Evolutionary conservation across 2,888 invertebrate genomes (phyloP), one percentile per base, ranked within the genome.

Genomic region (Ceraclea dissimilis): DNA sequence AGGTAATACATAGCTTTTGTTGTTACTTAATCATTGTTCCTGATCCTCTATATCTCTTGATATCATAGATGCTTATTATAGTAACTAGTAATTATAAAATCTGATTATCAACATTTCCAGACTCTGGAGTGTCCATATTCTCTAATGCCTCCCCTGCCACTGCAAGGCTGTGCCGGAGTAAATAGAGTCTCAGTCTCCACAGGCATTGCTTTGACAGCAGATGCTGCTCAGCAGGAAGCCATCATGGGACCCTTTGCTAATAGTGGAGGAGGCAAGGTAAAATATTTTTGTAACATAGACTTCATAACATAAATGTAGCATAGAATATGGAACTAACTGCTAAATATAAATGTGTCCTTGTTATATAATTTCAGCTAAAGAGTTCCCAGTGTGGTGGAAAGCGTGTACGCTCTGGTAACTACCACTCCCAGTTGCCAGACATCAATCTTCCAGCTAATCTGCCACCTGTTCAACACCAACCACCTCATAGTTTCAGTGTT

Each of bases 381-480:
- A 58, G 57, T 55, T 34, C 54, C 1, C 49, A 51, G 18, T 58
- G 46, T 17, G 54, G 54, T 13, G 54, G 54, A 2, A 54, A 54
- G 17, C 39, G 54, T 6, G 49, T 50, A 10, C 56, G 61, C 1
- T 54, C 58, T 17, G 60, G 69, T 67, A 59, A 64, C 66, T 68
- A 70, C 60, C 79, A 79, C 60, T 78, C 84, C 1, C 69, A 86
- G 63, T 72, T 89, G 56, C 90, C 90, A 1, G 83, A 90, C 70
- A 87, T 89, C 33, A 90, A 93, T 79, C 76, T 93, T 67, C 90
- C 92, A 8, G 82, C 88, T 58, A 89, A 90, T 71, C 79, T 93
- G 67, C 91, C 93, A 1, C 81, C 89, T 58, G 81, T 91, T 52
- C 88, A 88, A 67, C 87, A 91, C 69, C 88, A 90, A 67, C 89